These are phyloP conservation scores for Stictocephala bisonia DNA, from an alignment of 2,888 invertebrate genomes.

Conservation along the genomic window DNA sequence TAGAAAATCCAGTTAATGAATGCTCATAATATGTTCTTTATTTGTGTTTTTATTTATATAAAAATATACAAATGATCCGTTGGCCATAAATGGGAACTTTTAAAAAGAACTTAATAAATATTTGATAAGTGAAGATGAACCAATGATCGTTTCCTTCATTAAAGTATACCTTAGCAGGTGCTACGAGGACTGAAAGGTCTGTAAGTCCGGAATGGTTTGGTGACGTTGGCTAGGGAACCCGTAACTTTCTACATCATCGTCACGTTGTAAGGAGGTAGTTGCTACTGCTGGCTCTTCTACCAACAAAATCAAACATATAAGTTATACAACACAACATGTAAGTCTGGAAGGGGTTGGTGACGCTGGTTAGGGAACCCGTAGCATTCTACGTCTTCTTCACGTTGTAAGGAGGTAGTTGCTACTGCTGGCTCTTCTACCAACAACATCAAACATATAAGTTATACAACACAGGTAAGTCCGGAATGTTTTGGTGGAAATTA, in stretches of 20 bases:
- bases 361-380: constrained; percentile 19
- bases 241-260: constrained; percentile 22
- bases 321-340: too few species aligned
- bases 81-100: not conserved
- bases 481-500: too few species aligned
- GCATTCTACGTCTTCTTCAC: constrained; percentile 24
- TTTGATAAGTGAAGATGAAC: not conserved
- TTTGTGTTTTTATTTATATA: too few species aligned
- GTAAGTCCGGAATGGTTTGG: constrained; percentile 15
- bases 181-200: constrained; percentile 24
- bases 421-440: not conserved
- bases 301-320: too few species aligned
- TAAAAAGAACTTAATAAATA: not conserved
- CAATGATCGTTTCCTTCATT: too few species aligned
- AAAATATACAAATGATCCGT: not conserved
- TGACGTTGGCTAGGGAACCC: constrained; percentile 20
- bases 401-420: constrained; percentile 6
- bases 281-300: not conserved
- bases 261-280: constrained; percentile 12
- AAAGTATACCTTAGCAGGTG: not conserved
- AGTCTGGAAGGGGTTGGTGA: constrained; percentile 15
- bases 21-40: too few species aligned
- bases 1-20: too few species aligned
- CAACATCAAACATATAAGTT: too few species aligned
- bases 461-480: too few species aligned